Percentiles rank a stretch among this genome's conserved stretches.
Conservation (phyloP, 2,113 vertebrate genomes). For the Protobothrops mucrosquamatus region DNA sequence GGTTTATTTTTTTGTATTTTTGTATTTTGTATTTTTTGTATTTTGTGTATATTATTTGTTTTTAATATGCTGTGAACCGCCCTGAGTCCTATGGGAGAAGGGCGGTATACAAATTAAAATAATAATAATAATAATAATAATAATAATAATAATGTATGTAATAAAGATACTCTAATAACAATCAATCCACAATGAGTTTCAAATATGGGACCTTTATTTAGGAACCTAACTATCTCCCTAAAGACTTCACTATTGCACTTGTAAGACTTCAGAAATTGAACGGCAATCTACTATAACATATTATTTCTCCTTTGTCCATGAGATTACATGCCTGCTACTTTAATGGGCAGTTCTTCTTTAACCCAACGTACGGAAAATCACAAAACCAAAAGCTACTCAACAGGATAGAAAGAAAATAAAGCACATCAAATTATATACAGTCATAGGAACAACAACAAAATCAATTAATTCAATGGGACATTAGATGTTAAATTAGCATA, state of each 20-base stretch:
- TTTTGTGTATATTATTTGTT: too few species aligned
- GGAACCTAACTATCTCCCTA: neutral
- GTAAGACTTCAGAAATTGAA: neutral
- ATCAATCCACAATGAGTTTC: neutral
- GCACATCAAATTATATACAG: constrained; percentile 4
- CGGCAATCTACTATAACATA: neutral
- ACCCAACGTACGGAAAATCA: neutral
- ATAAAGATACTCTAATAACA: neutral
- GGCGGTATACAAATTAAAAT: too few species aligned
- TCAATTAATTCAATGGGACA: constrained; percentile 50
- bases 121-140: too few species aligned
- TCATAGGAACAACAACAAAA: constrained; percentile 30
- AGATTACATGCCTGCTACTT: neutral
- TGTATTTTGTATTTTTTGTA: too few species aligned
- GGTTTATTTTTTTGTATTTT: too few species aligned
- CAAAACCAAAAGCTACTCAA: neutral
- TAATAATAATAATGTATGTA: too few species aligned
- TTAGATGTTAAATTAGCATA: constrained; percentile 14
- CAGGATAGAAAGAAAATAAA: constrained; percentile 13
- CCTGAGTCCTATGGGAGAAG: too few species aligned
- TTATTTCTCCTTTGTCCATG: neutral
- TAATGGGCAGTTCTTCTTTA: neutral
- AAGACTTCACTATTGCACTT: neutral
- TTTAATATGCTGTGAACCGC: too few species aligned
- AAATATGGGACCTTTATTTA: neutral